Base-by-base conservation (phyloP, 1,140 invertebrate species). In the Pseudomyrmex dendroicus region DNA sequence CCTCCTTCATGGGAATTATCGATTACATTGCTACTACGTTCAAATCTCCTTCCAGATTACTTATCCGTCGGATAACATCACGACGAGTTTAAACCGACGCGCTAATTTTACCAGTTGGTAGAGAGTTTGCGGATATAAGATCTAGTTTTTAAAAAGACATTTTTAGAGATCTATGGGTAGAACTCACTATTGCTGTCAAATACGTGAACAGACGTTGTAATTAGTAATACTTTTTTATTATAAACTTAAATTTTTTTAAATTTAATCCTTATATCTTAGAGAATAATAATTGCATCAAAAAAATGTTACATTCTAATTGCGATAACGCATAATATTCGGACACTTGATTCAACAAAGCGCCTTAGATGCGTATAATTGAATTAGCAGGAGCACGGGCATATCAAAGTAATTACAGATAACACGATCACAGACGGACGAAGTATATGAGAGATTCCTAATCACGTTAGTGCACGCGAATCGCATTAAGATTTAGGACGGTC, bases 1-100 rank as follows among this genome's bases (percentile, higher is more conserved):
- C 62, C 80, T 89, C 86, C 88, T 85, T 85, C 77, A 83, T 90
- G 82, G 84, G 84, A 91, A 92, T 91, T 90, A 92, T 92, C 90
- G 90, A 92, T 92, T 91, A 91, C 89, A 89, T 54, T 80, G 68
- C 86, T 87, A 86, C 62, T 57, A 66, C 62, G 86, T 87, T 89
- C 85, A 86, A 87, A 90, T 89, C 87, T 87, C 85, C 85, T 80
- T 82, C 77, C 70, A 86, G 89, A 88, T 89, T 90, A 87, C 88
- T 92, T 91, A 89, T 87, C 85, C 88, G 68, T 54, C 76, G 84
- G 90, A 91, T 92, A 91, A 90, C 88, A 85, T 90, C 86, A 84
- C 63, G 73, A 64, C 62, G 73, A 82, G 63, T 87, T 86, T 87
- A 84, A 84, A 87, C 50, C 89, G 84, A 84, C 61, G 84, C 83